Evolutionary conservation across 2,797 vertebrate species (phyloP), one percentile per base, ranked within the genome.

Genomic region (Leptatherina wallacei): DNA sequence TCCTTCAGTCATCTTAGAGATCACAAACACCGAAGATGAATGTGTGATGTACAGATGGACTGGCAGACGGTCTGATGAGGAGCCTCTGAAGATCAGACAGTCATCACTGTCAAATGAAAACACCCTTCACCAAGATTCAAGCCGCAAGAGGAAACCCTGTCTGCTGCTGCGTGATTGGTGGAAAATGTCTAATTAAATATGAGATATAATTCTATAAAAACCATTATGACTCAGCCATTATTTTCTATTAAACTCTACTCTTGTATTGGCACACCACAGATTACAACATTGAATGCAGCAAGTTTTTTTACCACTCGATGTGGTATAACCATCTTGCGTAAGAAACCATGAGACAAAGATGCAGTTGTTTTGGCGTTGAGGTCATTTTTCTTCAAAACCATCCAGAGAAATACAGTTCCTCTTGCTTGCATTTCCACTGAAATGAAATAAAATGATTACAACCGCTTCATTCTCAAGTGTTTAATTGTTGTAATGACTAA

Each of bases 21-120:
- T 73, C 74, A 35, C 61, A 73, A 42, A 70, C 76, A 57, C 35
- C 60, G 35, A 57, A 20, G 38, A 47, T 10, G 22, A 33, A 71
- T 36, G 85, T 65, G 58, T 69, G 77, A 79, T 36, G 57, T 71
- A 77, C 88, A 91, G 82, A 84, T 84, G 89, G 82, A 84, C 81
- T 35, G 79, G 72, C 82, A 82, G 85, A 75, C 69, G 69, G 73
- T 80, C 64, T 49, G 72, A 75, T 49, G 72, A 84, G 79, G 70
- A 70, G 65, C 72, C 83, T 71, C 71, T 24, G 51, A 36, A 69
- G 80, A 85, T 78, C 77, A 74, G 78, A 60, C 75, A 30, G 56
- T 57, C 59, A 1, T 29, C 52, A 11, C 68, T 58, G 36, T 60
- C 64, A 68, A 61, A 80, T 82, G 80, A 77, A 83, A 81, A 80